phyloP scores from a whole-genome alignment of 2,888 invertebrate species.

The Myopa tessellatipennis region DNA sequence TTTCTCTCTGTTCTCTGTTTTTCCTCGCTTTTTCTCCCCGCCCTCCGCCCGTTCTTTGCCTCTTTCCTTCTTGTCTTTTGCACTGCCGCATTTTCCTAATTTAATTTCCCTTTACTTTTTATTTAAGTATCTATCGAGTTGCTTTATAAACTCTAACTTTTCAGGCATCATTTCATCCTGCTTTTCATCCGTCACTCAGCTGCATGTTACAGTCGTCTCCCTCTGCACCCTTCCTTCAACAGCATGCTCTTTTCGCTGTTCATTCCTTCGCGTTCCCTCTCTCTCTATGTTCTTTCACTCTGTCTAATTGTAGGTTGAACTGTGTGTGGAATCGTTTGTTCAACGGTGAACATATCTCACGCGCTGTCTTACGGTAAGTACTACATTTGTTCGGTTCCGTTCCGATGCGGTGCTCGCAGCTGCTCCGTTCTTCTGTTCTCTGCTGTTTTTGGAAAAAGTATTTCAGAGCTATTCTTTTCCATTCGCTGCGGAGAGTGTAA shows the following conservation, averaged over 20 bases:
- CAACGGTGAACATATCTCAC: conserved; percentile 68
- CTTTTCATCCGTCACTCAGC: neutral
- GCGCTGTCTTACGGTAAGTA: conserved; percentile 73
- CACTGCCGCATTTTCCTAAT: neutral
- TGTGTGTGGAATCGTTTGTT: conserved; percentile 73
- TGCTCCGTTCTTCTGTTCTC: neutral
- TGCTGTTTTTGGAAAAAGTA: neutral
- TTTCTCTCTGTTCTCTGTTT: neutral
- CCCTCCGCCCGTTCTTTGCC: neutral
- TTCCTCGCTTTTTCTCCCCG: neutral
- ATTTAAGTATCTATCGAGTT: conserved; percentile 25
- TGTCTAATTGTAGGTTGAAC: conserved; percentile 74
- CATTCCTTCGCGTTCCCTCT: conserved; percentile 36
- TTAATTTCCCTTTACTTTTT: neutral
- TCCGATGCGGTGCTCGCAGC: neutral
- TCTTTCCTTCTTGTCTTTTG: neutral
- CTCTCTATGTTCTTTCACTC: conserved; percentile 60
- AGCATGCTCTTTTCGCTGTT: conserved; percentile 38
- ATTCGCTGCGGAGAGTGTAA: conserved; percentile 71
- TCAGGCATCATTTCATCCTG: conserved; percentile 30
- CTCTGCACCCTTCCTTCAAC: conserved; percentile 23
- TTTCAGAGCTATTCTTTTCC: conserved; percentile 18
- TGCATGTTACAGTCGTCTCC: neutral
- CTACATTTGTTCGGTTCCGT: neutral
- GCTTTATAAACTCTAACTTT: conserved; percentile 38